Percentiles rank a stretch among this genome's conserved stretches.
These are phyloP conservation scores for Drosophila subquinaria DNA, from an alignment of 2,888 invertebrate genomes.

Conservation along the genomic window DNA sequence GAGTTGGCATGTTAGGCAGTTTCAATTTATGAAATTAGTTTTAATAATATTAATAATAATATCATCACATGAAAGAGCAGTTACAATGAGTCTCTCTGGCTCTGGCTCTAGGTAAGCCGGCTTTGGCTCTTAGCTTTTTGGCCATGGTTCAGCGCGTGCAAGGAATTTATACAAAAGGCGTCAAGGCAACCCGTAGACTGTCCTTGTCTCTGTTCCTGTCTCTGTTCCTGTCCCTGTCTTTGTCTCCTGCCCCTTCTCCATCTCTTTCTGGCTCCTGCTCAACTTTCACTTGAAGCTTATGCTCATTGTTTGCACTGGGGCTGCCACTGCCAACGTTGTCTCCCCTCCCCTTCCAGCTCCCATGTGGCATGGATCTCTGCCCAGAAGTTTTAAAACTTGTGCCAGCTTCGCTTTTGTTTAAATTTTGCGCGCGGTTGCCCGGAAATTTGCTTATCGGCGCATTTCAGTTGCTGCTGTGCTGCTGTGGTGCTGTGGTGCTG, in stretches of 20 bases:
- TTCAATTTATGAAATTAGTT: slow-evolving; percentile 77
- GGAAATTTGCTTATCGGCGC: slow-evolving; percentile 81
- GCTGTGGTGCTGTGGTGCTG: slow-evolving; percentile 21
- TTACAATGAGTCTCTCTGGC: slow-evolving; percentile 32
- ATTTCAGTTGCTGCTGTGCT: slow-evolving; percentile 61
- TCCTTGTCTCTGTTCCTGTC: not conserved
- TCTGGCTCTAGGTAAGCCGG: slow-evolving; percentile 62
- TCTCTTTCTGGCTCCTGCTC: not conserved
- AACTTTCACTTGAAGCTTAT: slow-evolving; percentile 63
- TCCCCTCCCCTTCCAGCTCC: not conserved
- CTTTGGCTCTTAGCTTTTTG: slow-evolving; percentile 69
- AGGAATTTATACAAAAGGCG: slow-evolving; percentile 72
- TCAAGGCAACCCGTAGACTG: slow-evolving; percentile 61
- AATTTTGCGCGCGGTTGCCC: slow-evolving; percentile 68
- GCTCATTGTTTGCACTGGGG: slow-evolving; percentile 69
- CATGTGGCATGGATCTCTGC: slow-evolving; percentile 12
- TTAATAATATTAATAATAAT: slow-evolving; percentile 74
- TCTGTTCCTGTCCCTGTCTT: not conserved
- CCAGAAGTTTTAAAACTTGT: slow-evolving; percentile 70
- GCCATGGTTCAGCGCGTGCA: slow-evolving; percentile 64
- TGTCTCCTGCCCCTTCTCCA: not conserved
- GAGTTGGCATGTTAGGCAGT: slow-evolving; percentile 25
- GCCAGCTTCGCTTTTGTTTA: slow-evolving; percentile 69
- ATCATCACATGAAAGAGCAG: slow-evolving; percentile 65
- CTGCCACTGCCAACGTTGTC: slow-evolving; percentile 66